A percentile compares a stretch with the other conserved stretches of the same genome.
Conservation (phyloP, 2,797 vertebrate species). For the Podarcis siculus region DNA sequence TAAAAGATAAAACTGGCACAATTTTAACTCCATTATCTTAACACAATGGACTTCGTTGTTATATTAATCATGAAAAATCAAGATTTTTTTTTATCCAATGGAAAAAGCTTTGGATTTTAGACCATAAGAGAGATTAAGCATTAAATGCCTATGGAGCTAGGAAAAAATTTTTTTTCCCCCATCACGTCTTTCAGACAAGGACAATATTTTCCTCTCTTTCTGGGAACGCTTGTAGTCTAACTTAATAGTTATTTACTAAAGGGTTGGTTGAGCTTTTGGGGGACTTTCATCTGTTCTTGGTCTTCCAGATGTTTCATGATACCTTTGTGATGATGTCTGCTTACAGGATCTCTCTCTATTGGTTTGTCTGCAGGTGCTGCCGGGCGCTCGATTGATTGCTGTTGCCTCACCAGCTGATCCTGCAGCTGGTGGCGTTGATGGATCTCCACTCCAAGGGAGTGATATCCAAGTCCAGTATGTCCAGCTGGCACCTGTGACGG, state of each 20-base stretch:
- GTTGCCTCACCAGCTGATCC: slow-evolving; percentile 91
- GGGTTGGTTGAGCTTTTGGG: not conserved
- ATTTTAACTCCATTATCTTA: not conserved
- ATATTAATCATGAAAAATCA: not conserved
- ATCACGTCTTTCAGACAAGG: not conserved
- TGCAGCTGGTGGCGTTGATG: slow-evolving; percentile 85
- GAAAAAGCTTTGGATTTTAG: not conserved
- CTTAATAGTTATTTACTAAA: not conserved
- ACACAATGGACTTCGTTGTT: not conserved
- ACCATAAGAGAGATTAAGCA: not conserved
- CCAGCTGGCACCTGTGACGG: slow-evolving; percentile 92
- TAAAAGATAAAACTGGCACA: not conserved
- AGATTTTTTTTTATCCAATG: not conserved
- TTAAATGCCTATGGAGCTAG: not conserved
- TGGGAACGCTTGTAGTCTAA: not conserved
- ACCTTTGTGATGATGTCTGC: not conserved
- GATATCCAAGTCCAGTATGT: slow-evolving; percentile 99
- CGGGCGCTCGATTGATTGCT: slow-evolving; percentile 94
- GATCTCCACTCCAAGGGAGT: slow-evolving; percentile 89
- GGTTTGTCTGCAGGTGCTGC: slow-evolving; percentile 84
- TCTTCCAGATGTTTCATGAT: fast-evolving
- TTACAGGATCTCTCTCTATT: not conserved
- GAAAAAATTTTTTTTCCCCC: not conserved
- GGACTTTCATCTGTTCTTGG: not conserved
- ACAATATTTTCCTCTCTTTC: not conserved